These are phyloP conservation scores for Circaetus cinerascens DNA, from an alignment of 2,113 vertebrate species.

Conservation along the genomic window DNA sequence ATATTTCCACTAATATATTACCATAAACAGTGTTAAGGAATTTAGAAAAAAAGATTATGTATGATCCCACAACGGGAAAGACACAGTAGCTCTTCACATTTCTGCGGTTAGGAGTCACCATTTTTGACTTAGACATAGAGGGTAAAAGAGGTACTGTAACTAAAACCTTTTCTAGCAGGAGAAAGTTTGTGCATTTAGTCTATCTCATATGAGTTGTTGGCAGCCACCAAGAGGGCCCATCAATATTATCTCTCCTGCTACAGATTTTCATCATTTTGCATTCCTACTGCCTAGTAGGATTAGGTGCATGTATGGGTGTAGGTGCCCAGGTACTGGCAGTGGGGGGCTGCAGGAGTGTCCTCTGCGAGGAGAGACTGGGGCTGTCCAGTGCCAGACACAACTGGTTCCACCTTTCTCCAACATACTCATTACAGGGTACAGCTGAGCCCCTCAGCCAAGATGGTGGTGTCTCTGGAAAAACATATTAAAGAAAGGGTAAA, in stretches of 20 bases:
- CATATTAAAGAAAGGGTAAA: background rate
- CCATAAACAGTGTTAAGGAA: background rate
- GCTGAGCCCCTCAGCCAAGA: background rate
- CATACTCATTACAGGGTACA: background rate
- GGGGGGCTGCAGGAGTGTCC: background rate
- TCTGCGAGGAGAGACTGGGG: no score
- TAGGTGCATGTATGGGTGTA: background rate
- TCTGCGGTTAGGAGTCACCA: background rate
- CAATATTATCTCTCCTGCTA: background rate
- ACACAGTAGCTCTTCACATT: background rate
- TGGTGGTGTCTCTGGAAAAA: background rate
- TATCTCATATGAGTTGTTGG: background rate
- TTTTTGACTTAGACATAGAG: background rate
- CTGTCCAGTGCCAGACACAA: background rate
- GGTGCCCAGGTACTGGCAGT: background rate
- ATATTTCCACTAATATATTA: background rate
- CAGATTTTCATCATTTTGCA: background rate
- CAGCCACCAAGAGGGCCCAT: background rate
- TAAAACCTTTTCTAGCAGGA: background rate
- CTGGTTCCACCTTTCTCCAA: background rate
- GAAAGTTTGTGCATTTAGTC: background rate
- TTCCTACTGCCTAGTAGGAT: background rate
- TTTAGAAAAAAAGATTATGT: background rate
- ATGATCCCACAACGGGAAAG: background rate
- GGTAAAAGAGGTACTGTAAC: background rate